phyloP scores from a whole-genome alignment of 1,140 invertebrate genomes.

The Drosophila rhopaloa region DNA sequence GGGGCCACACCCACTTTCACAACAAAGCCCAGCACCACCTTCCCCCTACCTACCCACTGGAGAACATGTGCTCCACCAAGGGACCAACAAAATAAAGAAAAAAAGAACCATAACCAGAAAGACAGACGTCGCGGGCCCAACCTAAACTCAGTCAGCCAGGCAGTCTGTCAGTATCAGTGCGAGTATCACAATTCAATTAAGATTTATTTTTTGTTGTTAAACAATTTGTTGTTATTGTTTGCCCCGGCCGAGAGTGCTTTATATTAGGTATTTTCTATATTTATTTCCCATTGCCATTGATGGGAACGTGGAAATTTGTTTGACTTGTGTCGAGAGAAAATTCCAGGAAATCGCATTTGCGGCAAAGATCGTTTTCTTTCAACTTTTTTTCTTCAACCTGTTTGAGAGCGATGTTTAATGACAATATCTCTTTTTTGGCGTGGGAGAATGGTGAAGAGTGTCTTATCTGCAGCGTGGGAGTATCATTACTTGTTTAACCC shows the following conservation, averaged over 20 bases:
- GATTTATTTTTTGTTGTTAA: conserved; percentile 82
- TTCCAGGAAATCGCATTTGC: conserved; percentile 75
- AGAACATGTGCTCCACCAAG: conserved; percentile 54
- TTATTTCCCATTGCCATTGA: conserved; percentile 63
- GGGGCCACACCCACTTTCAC: conserved; percentile 66
- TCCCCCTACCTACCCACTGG: background rate
- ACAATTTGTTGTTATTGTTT: conserved; percentile 71
- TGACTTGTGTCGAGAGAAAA: conserved; percentile 57
- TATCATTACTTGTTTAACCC: conserved; percentile 31
- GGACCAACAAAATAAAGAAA: conserved; percentile 5
- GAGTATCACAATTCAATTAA: conserved; percentile 82
- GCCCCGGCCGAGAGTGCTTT: conserved; percentile 43
- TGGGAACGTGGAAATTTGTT: conserved; percentile 68
- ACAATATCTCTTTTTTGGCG: conserved; percentile 63
- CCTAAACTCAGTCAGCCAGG: conserved; percentile 43
- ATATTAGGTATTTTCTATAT: conserved; percentile 63
- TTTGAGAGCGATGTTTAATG: conserved; percentile 63
- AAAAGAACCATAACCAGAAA: conserved; percentile 11
- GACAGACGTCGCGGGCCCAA: conserved; percentile 36
- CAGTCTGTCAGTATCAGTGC: conserved; percentile 55
- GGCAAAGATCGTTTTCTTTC: conserved; percentile 72
- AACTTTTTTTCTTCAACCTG: conserved; percentile 49
- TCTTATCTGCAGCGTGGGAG: conserved; percentile 49
- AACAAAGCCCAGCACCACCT: conserved; percentile 36
- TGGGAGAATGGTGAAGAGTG: conserved; percentile 49